These are phyloP conservation scores for Dysidea cf. avara DNA, from an alignment of 37 sponge, comb jelly and placozoan species.

Conservation along the genomic window DNA sequence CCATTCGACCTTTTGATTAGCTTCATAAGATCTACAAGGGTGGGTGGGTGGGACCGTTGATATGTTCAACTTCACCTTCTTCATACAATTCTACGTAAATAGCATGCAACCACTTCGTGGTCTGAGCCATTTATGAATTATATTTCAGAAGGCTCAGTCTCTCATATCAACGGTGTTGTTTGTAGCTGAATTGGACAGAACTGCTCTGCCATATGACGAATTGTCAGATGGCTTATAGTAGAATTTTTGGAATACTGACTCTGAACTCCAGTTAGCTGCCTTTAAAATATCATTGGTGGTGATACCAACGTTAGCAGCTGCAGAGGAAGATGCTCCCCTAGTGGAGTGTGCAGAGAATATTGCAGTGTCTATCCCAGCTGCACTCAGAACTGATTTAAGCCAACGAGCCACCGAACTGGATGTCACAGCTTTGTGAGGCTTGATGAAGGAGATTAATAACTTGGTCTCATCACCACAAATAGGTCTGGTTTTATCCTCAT, in stretches of 20 bases:
- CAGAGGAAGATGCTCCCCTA: conserved; percentile 29
- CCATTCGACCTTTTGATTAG: conserved; percentile 6
- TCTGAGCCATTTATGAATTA: conserved; percentile 13
- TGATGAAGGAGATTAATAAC: conserved; percentile 32
- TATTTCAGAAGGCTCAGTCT: conserved; percentile 47
- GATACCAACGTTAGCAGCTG: conserved; percentile 21
- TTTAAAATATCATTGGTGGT: conserved; percentile 32
- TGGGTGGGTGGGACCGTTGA: conserved; percentile 5
- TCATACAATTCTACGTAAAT: neutral
- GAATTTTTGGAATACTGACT: too few relatives aligned
- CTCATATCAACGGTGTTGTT: conserved; percentile 36
- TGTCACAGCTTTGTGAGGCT: conserved; percentile 1
- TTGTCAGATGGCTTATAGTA: neutral
- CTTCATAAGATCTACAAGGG: neutral
- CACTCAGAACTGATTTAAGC: conserved; percentile 1
- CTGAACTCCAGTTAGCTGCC: conserved; percentile 38
- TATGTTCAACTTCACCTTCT: conserved; percentile 14
- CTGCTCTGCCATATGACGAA: conserved; percentile 22
- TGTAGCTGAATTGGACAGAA: conserved; percentile 11
- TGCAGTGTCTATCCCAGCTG: conserved; percentile 30
- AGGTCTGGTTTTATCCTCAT: too few relatives aligned
- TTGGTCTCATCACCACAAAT: too few relatives aligned
- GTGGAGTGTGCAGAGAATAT: conserved; percentile 20
- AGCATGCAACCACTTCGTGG: conserved; percentile 5
- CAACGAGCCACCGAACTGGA: conserved; percentile 13